Evolutionary conservation across 2,888 invertebrate species (phyloP), one percentile per base, ranked within the genome.

Genomic region (Aphodius sticticus): DNA sequence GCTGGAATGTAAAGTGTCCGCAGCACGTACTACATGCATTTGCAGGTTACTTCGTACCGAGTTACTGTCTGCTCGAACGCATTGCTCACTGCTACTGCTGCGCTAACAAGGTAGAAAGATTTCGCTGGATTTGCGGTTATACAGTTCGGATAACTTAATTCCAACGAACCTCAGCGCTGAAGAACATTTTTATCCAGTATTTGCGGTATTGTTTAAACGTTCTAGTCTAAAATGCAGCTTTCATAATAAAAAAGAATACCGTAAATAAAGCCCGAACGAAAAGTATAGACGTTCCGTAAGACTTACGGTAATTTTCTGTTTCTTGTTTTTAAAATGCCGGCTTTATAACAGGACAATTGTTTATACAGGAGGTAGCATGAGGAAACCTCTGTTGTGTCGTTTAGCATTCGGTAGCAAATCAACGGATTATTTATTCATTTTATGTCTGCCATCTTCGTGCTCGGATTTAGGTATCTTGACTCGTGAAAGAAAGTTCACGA

Each of bases 401-500:
- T 53, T 53, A 53, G 53, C 53, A 53, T 53, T 53, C 53, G 53
- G 9, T 9, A 53, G 12, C 53, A 53, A 53, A 53, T 53, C 53
- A 53, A 53, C 53, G 53, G 53, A 53, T 53, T 53, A 53, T 53
- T 53, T 53, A 53, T 53, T 53, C 53, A 53, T 53, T 53, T 53
- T 53, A 53, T 53, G 53, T 53, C 53, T 53, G 53, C 9, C 9
- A 53, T 53, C 53, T 53, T 26, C 26, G 26, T 53, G 53, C 6
- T 53, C 53, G 53, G 53, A 53, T 53, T 12, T 53, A 53, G 53
- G 53, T 53, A 53, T 12, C 7, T 9, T 53, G 7, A 12, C 53
- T 53, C 9, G 53, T 9, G 53, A 53, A 53, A 53, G 53, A 53
- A 53, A 9, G 1, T 53, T 9, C 53, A 53, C 53, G 7, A 5